Base-by-base conservation (phyloP, 1,140 invertebrate species). In the Drosophila sproati region DNA sequence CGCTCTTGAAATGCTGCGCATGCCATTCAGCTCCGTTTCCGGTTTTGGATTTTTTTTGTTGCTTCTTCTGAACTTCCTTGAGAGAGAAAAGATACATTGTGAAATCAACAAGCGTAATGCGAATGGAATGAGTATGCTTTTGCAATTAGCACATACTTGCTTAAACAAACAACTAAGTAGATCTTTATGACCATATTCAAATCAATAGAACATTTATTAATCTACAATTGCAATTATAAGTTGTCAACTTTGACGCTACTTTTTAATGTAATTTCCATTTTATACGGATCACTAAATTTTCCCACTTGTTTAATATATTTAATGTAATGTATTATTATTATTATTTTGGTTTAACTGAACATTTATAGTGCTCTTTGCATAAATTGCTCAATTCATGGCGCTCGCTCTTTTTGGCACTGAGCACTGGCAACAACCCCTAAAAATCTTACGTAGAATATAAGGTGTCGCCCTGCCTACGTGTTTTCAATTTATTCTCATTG, bases 401-500 rank as follows among this genome's bases (percentile, higher is more conserved):
- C 52, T 47, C 64, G 64, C 64, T 68, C 64, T 67, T 55, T 55
- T 12, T 60, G 8, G 32, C 8, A 41, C 3, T n/a, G 39, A n/a
- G 6, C 7, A 31, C 34, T 57, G 35, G 12, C 45, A 73, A 50
- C 71, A 73, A 73, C 71, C 71, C 71, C 41, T 59, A 35, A 37
- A 56, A 68, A 43, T 34, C 31, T 20, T 4, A 41, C 32, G 67
- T 3, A 39, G 31, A 43, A 28, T 6, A 50, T 6, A 50, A 73
- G 71, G 56, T 67, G 70, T 73, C 39, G 72, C 72, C 72, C 75
- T 64, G 63, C 72, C 75, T 59, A 70, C 60, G 48, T 51, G 34
- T 51, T 50, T 57, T 62, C 57, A 77, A 77, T 80, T 78, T 71
- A 68, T 73, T 78, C 69, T 74, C 71, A 80, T 80, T 80, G 78